Base-by-base conservation (phyloP, 2,113 vertebrate species). In the Colinus virginianus region DNA sequence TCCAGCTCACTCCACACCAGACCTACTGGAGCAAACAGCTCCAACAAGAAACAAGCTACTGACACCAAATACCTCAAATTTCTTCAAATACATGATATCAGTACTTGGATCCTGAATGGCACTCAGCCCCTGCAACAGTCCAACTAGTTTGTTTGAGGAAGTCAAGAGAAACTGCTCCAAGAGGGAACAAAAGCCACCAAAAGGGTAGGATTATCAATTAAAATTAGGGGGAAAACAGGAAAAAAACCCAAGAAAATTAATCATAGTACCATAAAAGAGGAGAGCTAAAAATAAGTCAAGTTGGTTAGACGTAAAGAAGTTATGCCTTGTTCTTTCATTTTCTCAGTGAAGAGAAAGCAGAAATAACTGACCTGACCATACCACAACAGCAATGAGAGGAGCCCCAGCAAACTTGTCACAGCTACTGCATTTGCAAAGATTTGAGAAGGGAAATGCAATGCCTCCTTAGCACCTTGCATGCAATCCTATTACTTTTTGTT, bases 181-280 rank as follows among this genome's bases (percentile, higher is more conserved):
- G 51, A 45, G 19, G 14, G 78, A 32, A 32, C 16, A 28, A 58
- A 70, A 70, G 23, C 26, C 58, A 30, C 32, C 71, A 63, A 53
- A 75, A 82, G 46, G 21, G n/a, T 0, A 53, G 2, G 56, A 71
- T 9, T 18, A 20, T 34, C 22, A 66, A 32, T 20, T 61, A 55
- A 1, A 74, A 30, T 9, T 66, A 79, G 4, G 2, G 13, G 21
- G 3, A 66, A 22, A 77, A 80, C 32, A 69, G 34, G 34, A 90
- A 66, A 14, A 67, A 70, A 59, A 58, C 2, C 28, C 42, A 72
- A 42, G 38, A 76, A 40, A 38, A 64, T 20, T 20, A 61, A 69
- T 49, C 38, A 45, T 3, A 72, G 30, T 19, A 28, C 26, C 0
- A 1, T 1, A 49, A 42, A 72, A 20, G 8, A 58, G 25, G 3